Percentiles rank a stretch among this genome's conserved stretches.
Evolutionary conservation across 2,797 vertebrate genomes (phyloP).

Genomic region (Passerculus sandwichensis): DNA sequence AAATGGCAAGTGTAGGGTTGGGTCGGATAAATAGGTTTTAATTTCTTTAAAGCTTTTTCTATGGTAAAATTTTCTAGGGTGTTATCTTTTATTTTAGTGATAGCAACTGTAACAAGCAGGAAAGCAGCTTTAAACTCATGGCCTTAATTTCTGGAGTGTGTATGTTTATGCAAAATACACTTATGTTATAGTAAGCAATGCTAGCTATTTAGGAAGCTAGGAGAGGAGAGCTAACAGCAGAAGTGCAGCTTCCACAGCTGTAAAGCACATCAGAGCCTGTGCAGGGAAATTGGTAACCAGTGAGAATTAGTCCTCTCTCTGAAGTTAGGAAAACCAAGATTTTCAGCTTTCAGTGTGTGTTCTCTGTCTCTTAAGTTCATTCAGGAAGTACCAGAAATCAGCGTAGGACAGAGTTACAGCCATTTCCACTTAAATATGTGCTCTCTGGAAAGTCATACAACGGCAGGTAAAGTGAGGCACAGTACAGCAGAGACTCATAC

Average conservation of each 20-base stretch:
- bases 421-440: background rate
- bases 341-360: background rate
- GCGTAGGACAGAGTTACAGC: fast-evolving
- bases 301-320: background rate
- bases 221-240: background rate
- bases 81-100: background rate
- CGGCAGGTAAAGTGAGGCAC: background rate
- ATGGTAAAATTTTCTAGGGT: background rate
- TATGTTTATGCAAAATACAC: background rate
- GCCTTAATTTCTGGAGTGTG: background rate
- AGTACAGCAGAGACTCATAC: background rate
- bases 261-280: background rate
- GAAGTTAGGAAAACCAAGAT: background rate
- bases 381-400: background rate
- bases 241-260: background rate
- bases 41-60: background rate
- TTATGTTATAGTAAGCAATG: background rate
- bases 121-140: background rate
- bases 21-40: background rate
- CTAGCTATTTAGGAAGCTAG: background rate
- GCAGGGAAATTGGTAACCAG: background rate
- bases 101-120: background rate
- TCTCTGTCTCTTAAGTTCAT: background rate
- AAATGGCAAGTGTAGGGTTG: background rate
- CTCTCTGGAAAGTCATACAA: background rate